Evolutionary conservation across 2,797 vertebrate species (phyloP).

Genomic region (Scarus forsteni): DNA sequence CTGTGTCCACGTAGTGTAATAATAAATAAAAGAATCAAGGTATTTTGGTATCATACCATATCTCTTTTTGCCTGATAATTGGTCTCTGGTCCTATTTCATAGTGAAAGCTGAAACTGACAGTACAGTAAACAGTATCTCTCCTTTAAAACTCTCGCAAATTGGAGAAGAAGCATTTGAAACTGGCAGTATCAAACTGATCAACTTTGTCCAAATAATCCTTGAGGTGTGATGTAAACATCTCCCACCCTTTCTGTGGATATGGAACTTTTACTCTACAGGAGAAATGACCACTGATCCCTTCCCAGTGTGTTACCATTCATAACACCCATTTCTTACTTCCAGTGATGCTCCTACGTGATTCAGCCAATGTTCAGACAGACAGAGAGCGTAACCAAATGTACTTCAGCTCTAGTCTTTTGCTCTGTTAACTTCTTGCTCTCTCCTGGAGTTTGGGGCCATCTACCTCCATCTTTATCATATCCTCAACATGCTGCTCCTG

Average conservation of each 20-base stretch:
- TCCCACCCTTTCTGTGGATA: conserved; percentile 28
- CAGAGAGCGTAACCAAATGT: conserved; percentile 73
- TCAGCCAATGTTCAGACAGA: conserved; percentile 59
- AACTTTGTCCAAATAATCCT: conserved; percentile 40
- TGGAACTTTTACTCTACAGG: conserved; percentile 35
- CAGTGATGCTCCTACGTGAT: conserved; percentile 49
- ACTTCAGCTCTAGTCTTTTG: conserved; percentile 74
- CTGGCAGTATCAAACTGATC: conserved; percentile 54
- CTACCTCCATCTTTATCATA: conserved; percentile 61
- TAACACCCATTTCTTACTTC: conserved; percentile 59
- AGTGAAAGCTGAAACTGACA: conserved; percentile 7
- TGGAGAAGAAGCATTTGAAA: conserved; percentile 27
- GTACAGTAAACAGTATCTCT: conserved; percentile 7
- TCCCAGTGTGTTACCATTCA: conserved; percentile 59
- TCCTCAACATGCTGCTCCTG: conserved; percentile 52
- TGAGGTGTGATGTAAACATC: conserved; percentile 50
- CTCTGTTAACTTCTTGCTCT: conserved; percentile 60
- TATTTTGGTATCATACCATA: conserved; percentile 1
- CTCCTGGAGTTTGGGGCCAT: conserved; percentile 69
- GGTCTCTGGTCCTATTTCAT: conserved; percentile 21
- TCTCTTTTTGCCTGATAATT: neutral
- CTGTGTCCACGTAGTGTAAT: too few species aligned
- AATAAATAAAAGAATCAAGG: too few species aligned
- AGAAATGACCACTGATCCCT: conserved; percentile 58
- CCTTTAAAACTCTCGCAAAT: conserved; percentile 28